Base-by-base conservation (phyloP, 2,888 invertebrate genomes). In the Callinectes sapidus region DNA sequence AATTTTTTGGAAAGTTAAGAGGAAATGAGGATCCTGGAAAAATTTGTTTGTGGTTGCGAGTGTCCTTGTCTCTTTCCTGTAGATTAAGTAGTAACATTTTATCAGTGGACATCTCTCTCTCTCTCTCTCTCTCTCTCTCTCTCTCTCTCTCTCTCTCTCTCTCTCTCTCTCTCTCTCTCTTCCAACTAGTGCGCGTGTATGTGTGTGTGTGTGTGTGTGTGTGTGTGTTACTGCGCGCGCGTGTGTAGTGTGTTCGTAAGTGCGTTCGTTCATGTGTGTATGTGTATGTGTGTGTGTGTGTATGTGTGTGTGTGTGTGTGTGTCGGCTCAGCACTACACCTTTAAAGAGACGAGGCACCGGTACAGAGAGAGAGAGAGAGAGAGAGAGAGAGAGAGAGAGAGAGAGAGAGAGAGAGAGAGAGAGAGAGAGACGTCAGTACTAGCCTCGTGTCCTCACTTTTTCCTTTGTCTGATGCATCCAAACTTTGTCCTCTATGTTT, bases 371-470 rank as follows among this genome's bases (percentile, higher is more conserved):
- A 87, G 48, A 87, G 48, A 87, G 87, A 87, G 87, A 87, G 87
- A 87, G 87, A 87, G 87, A 87, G 87, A 87, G 87, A 87, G 87
- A 87, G 87, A 87, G 87, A 87, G 87, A 87, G 87, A 87, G 87
- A 42, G 54, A 87, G 54, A 48, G 54, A 42, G 42, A 87, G 87
- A 87, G 87, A 87, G 87, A 87, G 86, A 86, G 86, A 86, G 86
- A 35, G 42, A 86, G 54, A n/a, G 54, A 42, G 42, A n/a, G 28
- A 54, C 87, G 87, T 87, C 87, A 87, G 87, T 54, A 48, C 87
- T 54, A 87, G 87, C 87, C 81, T 81, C 81, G 81, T 81, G 81
- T 81, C 81, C 32, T 32, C 81, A 32, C 32, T 81, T 81, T 81
- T 81, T 81, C 81, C 81, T 81, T 81, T 81, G 81, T 81, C n/a